phyloP scores from a whole-genome alignment of 2,797 vertebrate species.

The Synaphobranchus kaupii region DNA sequence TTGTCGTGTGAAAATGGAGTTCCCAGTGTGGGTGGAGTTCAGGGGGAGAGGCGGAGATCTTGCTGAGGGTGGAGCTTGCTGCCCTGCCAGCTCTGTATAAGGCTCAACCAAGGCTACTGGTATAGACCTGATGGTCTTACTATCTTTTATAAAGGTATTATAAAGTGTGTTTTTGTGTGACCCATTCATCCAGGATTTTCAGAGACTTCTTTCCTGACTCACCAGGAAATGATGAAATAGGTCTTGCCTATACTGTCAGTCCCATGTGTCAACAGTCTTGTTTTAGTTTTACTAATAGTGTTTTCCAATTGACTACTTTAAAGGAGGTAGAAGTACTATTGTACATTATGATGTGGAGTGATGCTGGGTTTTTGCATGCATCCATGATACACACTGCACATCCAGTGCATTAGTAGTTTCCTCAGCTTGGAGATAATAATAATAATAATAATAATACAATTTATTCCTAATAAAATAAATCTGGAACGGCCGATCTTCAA shows the following conservation, averaged over 20 bases:
- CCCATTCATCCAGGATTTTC: background rate
- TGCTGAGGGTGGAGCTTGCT: background rate
- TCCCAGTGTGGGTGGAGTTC: background rate
- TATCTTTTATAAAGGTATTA: background rate
- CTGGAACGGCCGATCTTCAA: too few relatives aligned
- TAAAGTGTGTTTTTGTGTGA: background rate
- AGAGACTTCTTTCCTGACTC: constrained; percentile 3
- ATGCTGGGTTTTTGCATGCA: background rate
- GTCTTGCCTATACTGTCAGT: background rate
- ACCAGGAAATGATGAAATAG: background rate
- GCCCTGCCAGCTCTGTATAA: background rate
- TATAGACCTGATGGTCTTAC: background rate
- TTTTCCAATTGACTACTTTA: background rate
- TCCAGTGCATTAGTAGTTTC: background rate
- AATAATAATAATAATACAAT: too few relatives aligned
- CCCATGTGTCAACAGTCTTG: background rate
- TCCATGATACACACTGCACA: too few relatives aligned
- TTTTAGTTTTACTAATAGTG: background rate
- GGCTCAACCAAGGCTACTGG: background rate
- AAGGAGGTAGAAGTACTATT: background rate
- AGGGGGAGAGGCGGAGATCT: background rate
- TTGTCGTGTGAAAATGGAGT: background rate
- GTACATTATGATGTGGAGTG: background rate
- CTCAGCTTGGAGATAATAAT: background rate
- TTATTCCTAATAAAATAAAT: too few relatives aligned